These are phyloP conservation scores for Neogale vison DNA, from an alignment of 2,113 vertebrate species.

Conservation along the genomic window DNA sequence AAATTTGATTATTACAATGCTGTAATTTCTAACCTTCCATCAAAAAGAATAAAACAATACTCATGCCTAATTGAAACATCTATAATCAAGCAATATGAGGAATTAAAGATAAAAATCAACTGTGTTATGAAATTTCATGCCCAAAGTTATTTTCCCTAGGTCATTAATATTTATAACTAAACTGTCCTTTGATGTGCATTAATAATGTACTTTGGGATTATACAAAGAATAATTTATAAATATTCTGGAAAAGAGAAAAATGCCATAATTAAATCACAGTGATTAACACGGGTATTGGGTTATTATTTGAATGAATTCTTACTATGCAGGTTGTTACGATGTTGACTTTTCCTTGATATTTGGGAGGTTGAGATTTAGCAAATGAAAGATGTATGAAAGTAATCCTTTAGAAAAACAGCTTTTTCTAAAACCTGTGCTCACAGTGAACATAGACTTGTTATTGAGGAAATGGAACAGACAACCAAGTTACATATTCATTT, in stretches of 20 bases:
- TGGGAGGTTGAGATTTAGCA: conserved; percentile 38
- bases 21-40: conserved; percentile 53
- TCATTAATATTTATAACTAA: conserved; percentile 82
- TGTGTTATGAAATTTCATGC: conserved; percentile 77
- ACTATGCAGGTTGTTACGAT: conserved; percentile 40
- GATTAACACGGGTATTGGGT: conserved; percentile 79
- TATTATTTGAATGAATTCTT: conserved; percentile 71
- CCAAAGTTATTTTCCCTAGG: conserved; percentile 71
- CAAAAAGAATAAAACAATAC: conserved; percentile 53
- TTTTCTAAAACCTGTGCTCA: conserved; percentile 49
- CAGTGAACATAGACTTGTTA: conserved; percentile 19
- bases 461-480: background rate
- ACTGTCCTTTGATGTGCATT: conserved; percentile 74
- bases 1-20: conserved; percentile 36
- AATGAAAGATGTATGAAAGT: background rate
- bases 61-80: conserved; percentile 66
- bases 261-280: conserved; percentile 82
- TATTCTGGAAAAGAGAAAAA: conserved; percentile 77
- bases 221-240: conserved; percentile 80
- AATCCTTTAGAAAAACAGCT: conserved; percentile 47
- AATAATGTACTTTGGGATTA: conserved; percentile 80
- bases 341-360: conserved; percentile 60
- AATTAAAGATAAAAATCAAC: conserved; percentile 78
- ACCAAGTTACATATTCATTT: conserved; percentile 40
- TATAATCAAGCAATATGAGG: conserved; percentile 62